phyloP scores from a whole-genome alignment of 2,888 invertebrate genomes.

The Hymenopus coronatus region DNA sequence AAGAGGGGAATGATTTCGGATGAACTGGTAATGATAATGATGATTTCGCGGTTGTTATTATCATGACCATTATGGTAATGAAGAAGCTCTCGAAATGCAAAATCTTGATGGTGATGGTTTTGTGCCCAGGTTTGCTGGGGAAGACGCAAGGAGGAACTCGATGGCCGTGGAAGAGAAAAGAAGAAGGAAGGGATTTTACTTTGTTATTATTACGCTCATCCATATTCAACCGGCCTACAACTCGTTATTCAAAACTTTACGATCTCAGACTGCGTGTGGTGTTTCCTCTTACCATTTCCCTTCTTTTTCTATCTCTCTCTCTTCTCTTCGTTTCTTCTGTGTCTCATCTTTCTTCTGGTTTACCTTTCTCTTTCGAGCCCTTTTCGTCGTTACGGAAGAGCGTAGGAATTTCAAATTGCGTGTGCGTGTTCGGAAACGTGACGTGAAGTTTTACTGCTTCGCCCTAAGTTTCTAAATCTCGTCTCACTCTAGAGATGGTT shows the following conservation, averaged over 20 bases:
- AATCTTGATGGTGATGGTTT: neutral
- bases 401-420: constrained; percentile 26
- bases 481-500: neutral
- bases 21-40: neutral
- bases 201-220: constrained; percentile 28
- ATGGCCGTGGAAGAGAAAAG: neutral
- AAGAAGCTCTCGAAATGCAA: neutral
- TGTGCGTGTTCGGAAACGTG: constrained; percentile 23
- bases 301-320: neutral
- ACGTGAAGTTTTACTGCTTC: constrained; percentile 23
- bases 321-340: neutral
- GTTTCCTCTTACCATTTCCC: neutral
- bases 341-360: neutral
- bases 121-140: neutral
- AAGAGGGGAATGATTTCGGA: neutral
- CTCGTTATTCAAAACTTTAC: constrained; percentile 32
- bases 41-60: neutral
- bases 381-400: neutral
- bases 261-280: constrained; percentile 10
- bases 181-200: constrained; percentile 13
- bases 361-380: neutral
- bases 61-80: neutral
- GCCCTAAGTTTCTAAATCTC: constrained; percentile 27
- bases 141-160: neutral
- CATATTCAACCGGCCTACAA: constrained; percentile 25